Evolutionary conservation across 1,140 invertebrate genomes (phyloP), one percentile per base, ranked within the genome.

Genomic region (Drosophila ironensis): DNA sequence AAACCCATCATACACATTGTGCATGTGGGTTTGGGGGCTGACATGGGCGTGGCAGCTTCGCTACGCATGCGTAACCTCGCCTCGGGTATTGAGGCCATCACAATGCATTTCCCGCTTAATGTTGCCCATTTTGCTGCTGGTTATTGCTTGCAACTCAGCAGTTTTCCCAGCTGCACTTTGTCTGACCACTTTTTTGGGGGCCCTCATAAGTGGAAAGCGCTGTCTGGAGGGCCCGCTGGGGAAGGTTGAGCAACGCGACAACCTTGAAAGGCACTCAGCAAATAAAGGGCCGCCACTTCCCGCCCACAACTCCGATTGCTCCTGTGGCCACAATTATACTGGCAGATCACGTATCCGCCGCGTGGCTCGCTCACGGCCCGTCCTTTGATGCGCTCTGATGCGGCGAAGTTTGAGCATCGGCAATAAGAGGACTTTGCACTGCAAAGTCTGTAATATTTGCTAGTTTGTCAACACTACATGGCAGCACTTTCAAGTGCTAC

Each of bases 221-320:
- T 82, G 77, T 84, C 50, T 60, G 72, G 33, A 8, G 14, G 33
- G 33, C 14, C 12, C 14, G 33, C 8, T 16, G 12, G 33, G 50
- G 44, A 46, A 69, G 48, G 52, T 54, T 22, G 27, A 53, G 42
- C 53, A 16, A 17, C 30, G 64, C 75, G 57, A 42, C 57, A 82
- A 73, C 78, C 77, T 78, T 82, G 77, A 84, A 73, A 70, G 66
- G 77, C 77, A 82, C 77, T 82, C 69, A 82, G 60, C 61, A 82
- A 77, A 78, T 84, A 84, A 77, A 56, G 35, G 47, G n/a, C n/a
- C n/a, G 45, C 48, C 14, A 24, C 42, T 30, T 38, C 48, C 17
- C 28, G 14, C 9, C 17, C 14, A 27, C 9, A 11, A 12, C 48
- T 12, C 16, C 9, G 27, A 24, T n/a, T 33, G 51, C 52, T 11